Evolutionary conservation across 2,888 invertebrate genomes (phyloP).

Genomic region (Polia nebulosa): DNA sequence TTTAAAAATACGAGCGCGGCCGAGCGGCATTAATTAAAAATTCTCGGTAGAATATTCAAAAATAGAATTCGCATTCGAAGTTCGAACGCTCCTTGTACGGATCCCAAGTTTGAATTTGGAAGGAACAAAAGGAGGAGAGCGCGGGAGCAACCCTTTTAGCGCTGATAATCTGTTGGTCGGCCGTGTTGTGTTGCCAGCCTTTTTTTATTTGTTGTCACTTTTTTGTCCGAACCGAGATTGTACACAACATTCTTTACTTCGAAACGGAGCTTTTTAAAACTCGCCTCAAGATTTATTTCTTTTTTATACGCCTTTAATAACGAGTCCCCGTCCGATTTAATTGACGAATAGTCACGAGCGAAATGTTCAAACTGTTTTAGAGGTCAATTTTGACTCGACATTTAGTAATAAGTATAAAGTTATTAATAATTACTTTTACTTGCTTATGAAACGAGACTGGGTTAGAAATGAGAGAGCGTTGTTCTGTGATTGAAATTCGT

Average conservation of each 20-base stretch:
- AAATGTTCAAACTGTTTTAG: constrained; percentile 81
- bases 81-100: constrained; percentile 91
- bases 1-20: constrained; percentile 90
- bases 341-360: constrained; percentile 88
- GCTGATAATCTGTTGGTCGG: constrained; percentile 91
- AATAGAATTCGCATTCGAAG: constrained; percentile 91
- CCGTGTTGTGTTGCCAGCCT: constrained; percentile 88
- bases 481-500: constrained; percentile 59
- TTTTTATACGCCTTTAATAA: constrained; percentile 87
- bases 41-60: constrained; percentile 91
- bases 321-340: constrained; percentile 87
- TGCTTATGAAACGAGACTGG: constrained; percentile 54
- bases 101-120: constrained; percentile 90
- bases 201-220: constrained; percentile 91
- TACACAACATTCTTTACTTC: constrained; percentile 91
- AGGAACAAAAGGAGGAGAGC: constrained; percentile 90
- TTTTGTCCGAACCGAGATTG: constrained; percentile 90
- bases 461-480: constrained; percentile 47
- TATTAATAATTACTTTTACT: constrained; percentile 68
- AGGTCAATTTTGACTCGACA: constrained; percentile 80
- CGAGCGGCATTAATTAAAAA: constrained; percentile 91
- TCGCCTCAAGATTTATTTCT: constrained; percentile 86
- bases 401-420: constrained; percentile 64
- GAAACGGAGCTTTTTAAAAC: constrained; percentile 90
- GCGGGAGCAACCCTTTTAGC: constrained; percentile 91